A percentile compares a stretch with the other conserved stretches of the same genome.
phyloP scores from a whole-genome alignment of 2,888 invertebrate genomes.

The Margaritifera margaritifera region DNA sequence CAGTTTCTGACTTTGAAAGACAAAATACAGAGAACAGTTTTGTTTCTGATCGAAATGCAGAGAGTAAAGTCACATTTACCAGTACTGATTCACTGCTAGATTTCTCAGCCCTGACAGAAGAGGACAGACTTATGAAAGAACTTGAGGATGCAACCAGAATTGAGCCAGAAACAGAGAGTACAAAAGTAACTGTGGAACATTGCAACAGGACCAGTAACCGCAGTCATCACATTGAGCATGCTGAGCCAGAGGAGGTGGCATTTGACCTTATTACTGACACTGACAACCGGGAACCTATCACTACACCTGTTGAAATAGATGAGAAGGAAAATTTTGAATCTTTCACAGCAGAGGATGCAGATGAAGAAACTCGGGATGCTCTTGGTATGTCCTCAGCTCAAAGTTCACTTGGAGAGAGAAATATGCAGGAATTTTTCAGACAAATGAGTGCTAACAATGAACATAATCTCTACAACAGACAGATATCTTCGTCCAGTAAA shows the following conservation, averaged over 20 bases:
- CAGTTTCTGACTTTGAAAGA: neutral
- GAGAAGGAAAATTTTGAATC: conserved; percentile 61
- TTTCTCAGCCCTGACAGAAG: neutral
- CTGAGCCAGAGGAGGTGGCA: conserved; percentile 41
- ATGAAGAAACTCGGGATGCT: conserved; percentile 40
- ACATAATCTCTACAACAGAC: no score
- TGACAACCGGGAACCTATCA: conserved; percentile 30
- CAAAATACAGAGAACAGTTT: conserved; percentile 1
- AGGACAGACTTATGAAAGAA: no score
- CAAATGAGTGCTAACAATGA: conserved; percentile 21
- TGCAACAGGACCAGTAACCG: no score
- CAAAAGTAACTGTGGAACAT: no score
- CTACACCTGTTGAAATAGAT: conserved; percentile 36
- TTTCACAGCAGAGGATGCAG: conserved; percentile 55
- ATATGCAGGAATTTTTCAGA: conserved; percentile 31
- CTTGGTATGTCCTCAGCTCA: conserved; percentile 47
- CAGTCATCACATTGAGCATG: conserved; percentile 2
- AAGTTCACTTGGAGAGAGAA: conserved; percentile 33
- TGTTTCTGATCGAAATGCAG: neutral
- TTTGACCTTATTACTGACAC: conserved; percentile 33
- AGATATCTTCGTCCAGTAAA: conserved; percentile 9
- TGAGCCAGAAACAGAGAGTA: no score
- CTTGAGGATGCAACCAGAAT: no score
- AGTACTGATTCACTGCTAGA: conserved; percentile 4
- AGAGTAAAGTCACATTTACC: conserved; percentile 2